These are phyloP conservation scores for Anomalospiza imberbis DNA, from an alignment of 2,797 vertebrate genomes.

Conservation along the genomic window DNA sequence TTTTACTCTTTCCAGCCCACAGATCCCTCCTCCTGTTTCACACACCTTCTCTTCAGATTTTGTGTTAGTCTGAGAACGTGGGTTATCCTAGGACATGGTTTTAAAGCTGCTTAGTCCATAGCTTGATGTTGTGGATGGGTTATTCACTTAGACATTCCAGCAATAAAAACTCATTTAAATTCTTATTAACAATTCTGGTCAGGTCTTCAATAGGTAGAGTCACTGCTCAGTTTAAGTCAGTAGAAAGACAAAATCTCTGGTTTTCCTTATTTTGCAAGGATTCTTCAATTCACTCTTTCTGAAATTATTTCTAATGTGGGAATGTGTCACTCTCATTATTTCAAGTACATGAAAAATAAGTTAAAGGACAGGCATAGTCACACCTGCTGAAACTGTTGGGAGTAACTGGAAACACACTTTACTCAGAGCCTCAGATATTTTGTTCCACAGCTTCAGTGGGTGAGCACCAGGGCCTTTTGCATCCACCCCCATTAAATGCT, in stretches of 20 bases:
- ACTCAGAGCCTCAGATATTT: not conserved
- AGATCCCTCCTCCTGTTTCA: not conserved
- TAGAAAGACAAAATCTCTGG: not conserved
- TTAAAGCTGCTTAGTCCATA: not conserved
- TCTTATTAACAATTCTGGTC: not conserved
- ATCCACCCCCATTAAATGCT: accelerated
- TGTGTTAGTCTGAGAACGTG: not conserved
- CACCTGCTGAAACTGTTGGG: not conserved
- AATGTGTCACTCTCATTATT: not conserved
- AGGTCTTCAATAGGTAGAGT: not conserved
- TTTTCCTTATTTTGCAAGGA: not conserved
- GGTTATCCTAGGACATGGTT: not conserved
- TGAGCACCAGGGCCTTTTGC: not conserved
- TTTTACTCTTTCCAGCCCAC: not conserved
- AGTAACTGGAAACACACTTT: not conserved
- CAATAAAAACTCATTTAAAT: not conserved
- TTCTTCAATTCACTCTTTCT: not conserved
- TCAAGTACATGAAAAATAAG: not conserved
- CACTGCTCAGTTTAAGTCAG: not conserved
- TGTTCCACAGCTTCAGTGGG: not conserved
- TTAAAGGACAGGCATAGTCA: not conserved
- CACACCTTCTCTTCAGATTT: not conserved
- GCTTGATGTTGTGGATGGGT: not conserved
- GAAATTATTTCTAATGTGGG: not conserved
- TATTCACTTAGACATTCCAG: not conserved